A percentile compares a stretch with the other conserved stretches of the same genome.
Conservation (phyloP, 1,140 invertebrate genomes). For the Bombyx mori region ASM3026992v2 NC_085127.1:7373001-7373500, state of each 20-base stretch:
- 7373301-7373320: conserved; percentile 70
- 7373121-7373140: conserved; percentile 57
- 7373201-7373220: conserved; percentile 20
- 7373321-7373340: conserved; percentile 70
- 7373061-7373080: background rate
- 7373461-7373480: conserved; percentile 29
- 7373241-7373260: conserved; percentile 40
- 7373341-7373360: conserved; percentile 69
- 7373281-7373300: conserved; percentile 70
- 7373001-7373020: conserved; percentile 61
- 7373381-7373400: conserved; percentile 54
- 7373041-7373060: conserved; percentile 48
- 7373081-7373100: conserved; percentile 11
- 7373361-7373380: conserved; percentile 64
- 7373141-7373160: conserved; percentile 68
- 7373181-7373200: conserved; percentile 44
- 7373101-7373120: conserved; percentile 33
- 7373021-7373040: conserved; percentile 61
- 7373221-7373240: conserved; percentile 26
- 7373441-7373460: conserved; percentile 35
- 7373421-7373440: conserved; percentile 46
- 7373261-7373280: conserved; percentile 59
- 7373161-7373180: conserved; percentile 39
- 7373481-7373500: conserved; percentile 23
- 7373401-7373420: conserved; percentile 62